Base-by-base conservation (phyloP, 2,797 vertebrate species). In the Pogoniulus pusillus region DNA sequence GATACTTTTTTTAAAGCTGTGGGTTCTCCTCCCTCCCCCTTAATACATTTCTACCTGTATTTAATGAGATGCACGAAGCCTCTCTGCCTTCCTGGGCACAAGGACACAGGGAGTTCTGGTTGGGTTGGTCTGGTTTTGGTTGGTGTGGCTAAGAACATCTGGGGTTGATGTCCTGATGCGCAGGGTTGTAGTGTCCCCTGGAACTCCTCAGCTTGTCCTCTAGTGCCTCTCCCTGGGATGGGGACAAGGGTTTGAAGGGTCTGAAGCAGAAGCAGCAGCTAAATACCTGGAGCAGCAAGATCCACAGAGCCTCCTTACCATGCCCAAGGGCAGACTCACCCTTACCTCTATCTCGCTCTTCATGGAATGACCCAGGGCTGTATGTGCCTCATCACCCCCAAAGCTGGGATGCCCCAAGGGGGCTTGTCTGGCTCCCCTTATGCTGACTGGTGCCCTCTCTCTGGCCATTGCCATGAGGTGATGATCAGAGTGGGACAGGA, bases 1-100 rank as follows among this genome's bases (percentile, higher is more conserved):
- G 91, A 93, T 95, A 94, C 87, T 73, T 92, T 93, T 89, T 96
- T 90, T 95, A 82, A 93, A 88, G 65, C 78, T 88, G 75, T 72
- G 87, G 64, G 35, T 13, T 87, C 45, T 20, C 13, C 3, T 2
- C 1, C 16, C 37, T 41, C 41, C 7, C 26, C 57, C 34, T 35
- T 63, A 91, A 92, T 93, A 94, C 92, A 93, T 95, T 92, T 93
- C 90, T 96, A 93, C 88, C 39, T 81, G 92, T 96, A 95, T 95
- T 95, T 95, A 94, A 95, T 58, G 81, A 91, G 59, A 77, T 0
- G 2, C 32, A 24, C 1, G 0, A 62, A n/a, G 34, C 47, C 30
- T 55, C 22, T 68, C 34, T 80, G 37, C 57, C 23, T 86, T 76
- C 59, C 51, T 0, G 1, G 12, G 45, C 0, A 0, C 0, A 0